phyloP scores from a whole-genome alignment of 92 coral and sea anemone species.

The Parazoanthus darwini region DNA sequence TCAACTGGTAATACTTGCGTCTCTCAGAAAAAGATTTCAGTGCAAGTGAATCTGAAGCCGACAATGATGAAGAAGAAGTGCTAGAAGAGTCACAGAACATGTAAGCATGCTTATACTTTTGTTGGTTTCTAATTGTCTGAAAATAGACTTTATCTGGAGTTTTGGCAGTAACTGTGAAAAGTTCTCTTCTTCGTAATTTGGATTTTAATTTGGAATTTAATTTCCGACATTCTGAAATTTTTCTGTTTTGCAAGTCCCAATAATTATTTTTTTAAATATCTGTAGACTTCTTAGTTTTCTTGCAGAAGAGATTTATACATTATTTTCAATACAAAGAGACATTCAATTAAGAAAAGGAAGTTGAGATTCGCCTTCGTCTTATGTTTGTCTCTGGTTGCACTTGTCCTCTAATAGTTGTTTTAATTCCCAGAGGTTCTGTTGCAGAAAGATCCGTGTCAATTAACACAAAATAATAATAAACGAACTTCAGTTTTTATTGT shows the following conservation, averaged over 20 bases:
- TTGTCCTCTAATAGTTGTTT: not conserved
- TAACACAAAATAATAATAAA: not conserved
- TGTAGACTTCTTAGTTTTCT: too few species aligned
- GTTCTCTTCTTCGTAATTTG: too few species aligned
- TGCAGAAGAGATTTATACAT: too few species aligned
- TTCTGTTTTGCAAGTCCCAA: too few species aligned
- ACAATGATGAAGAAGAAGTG: conserved; percentile 20
- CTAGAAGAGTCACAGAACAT: conserved; percentile 14
- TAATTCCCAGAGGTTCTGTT: not conserved
- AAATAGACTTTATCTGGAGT: too few species aligned
- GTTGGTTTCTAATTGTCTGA: not conserved
- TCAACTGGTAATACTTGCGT: not conserved
- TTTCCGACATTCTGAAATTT: too few species aligned
- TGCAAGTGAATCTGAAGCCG: conserved; percentile 40
- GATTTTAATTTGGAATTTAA: too few species aligned
- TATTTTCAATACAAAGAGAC: too few species aligned
- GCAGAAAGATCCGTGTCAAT: not conserved
- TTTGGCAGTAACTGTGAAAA: too few species aligned
- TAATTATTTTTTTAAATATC: too few species aligned
- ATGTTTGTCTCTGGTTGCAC: not conserved
- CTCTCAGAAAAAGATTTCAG: not conserved
- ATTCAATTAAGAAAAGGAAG: too few species aligned
- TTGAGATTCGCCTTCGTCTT: not conserved
- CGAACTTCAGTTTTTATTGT: not conserved
- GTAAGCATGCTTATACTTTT: not conserved